Conservation (phyloP, 2,113 vertebrate genomes). For the Dermatemys mawii region DNA sequence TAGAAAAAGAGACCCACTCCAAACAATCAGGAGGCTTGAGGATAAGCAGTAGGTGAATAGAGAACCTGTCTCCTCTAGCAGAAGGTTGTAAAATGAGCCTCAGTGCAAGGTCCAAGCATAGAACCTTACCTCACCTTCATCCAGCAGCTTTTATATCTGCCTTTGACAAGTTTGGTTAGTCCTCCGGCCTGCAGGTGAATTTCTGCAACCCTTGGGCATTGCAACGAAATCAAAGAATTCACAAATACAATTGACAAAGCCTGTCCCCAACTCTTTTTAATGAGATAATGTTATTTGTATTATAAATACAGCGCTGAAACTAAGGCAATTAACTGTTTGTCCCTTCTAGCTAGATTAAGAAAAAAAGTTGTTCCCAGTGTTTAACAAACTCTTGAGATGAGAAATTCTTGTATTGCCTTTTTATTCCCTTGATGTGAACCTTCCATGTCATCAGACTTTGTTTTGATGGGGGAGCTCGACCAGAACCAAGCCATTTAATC, state of each 20-base stretch:
- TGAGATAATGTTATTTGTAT: not conserved
- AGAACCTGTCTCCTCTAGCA: not conserved
- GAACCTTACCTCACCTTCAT: not conserved
- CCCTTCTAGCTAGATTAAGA: not conserved
- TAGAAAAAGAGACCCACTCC: not conserved
- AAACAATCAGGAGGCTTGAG: not conserved
- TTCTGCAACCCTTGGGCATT: not conserved
- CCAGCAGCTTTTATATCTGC: not conserved
- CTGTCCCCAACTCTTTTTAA: not conserved
- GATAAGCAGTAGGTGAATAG: not conserved
- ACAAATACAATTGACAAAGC: not conserved
- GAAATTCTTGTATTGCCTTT: too few relatives aligned
- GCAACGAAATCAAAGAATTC: not conserved
- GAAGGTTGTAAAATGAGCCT: slow-evolving; percentile 23
- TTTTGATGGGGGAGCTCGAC: not conserved
- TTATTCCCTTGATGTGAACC: not conserved
- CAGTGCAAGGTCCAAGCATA: not conserved
- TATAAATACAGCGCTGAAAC: not conserved
- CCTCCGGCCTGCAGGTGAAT: not conserved
- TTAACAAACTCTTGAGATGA: not conserved
- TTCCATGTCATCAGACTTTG: not conserved
- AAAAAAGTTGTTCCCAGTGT: not conserved
- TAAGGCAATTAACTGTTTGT: not conserved
- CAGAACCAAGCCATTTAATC: not conserved
- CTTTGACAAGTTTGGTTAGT: not conserved